Conservation (phyloP, 2,113 vertebrate genomes). For the Chloropsis cyanopogon region DNA sequence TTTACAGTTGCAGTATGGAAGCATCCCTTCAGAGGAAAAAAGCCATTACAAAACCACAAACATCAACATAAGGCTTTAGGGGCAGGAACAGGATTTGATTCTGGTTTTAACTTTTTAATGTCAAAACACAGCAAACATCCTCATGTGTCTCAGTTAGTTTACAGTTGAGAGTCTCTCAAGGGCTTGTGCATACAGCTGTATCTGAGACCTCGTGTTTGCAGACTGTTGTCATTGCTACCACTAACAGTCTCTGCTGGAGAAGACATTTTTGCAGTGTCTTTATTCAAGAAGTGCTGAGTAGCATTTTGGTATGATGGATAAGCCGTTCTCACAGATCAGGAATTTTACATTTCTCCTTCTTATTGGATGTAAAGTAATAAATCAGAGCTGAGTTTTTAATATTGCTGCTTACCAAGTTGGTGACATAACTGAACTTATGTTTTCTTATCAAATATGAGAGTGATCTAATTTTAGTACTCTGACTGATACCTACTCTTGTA, state of each 20-base stretch:
- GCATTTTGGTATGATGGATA: neutral
- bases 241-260: neutral
- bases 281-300: neutral
- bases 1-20: neutral
- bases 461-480: slow-evolving; percentile 3
- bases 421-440: neutral
- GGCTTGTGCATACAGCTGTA: neutral
- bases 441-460: neutral
- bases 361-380: neutral
- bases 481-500: neutral
- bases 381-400: neutral
- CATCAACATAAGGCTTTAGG: neutral
- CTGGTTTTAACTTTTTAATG: neutral
- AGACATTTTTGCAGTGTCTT: neutral
- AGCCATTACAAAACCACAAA: neutral
- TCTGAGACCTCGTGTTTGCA: rapidly evolving
- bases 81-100: neutral
- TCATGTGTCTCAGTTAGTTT: neutral
- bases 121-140: neutral
- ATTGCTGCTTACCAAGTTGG: neutral
- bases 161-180: neutral
- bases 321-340: neutral
- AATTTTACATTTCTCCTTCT: neutral
- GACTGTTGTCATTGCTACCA: neutral
- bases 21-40: neutral